Evolutionary conservation across 2,888 invertebrate species (phyloP).

Genomic region (Oasisia sp.): DNA sequence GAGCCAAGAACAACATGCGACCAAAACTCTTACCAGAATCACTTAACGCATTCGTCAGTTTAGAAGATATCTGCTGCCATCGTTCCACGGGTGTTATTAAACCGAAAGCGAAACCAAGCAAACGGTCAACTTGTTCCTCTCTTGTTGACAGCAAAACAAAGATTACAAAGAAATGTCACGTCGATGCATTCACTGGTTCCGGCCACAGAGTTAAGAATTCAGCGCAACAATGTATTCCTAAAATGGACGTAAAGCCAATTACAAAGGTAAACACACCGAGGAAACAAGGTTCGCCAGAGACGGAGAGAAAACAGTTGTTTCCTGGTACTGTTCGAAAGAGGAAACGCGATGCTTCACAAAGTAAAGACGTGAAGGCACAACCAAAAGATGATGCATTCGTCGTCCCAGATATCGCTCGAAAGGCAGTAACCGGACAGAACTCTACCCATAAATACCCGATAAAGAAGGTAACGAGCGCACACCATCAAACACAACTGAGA

Average conservation of each 20-base stretch:
- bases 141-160: neutral
- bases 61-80: neutral
- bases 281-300: neutral
- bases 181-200: neutral
- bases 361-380: neutral
- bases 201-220: neutral
- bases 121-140: neutral
- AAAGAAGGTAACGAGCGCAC: neutral
- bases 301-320: neutral
- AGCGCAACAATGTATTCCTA: neutral
- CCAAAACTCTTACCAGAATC: neutral
- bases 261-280: neutral
- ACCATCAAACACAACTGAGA: neutral
- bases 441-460: neutral
- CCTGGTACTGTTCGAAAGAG: neutral
- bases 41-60: neutral
- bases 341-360: neutral
- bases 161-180: neutral
- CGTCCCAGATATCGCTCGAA: neutral
- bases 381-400: neutral
- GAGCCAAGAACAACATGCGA: neutral
- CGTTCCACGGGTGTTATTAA: neutral
- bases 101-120: neutral
- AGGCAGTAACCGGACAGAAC: neutral
- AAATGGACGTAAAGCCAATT: neutral